Evolutionary conservation across 2,113 vertebrate genomes (phyloP), one percentile per base, ranked within the genome.

Genomic region (Thermophis baileyi): DNA sequence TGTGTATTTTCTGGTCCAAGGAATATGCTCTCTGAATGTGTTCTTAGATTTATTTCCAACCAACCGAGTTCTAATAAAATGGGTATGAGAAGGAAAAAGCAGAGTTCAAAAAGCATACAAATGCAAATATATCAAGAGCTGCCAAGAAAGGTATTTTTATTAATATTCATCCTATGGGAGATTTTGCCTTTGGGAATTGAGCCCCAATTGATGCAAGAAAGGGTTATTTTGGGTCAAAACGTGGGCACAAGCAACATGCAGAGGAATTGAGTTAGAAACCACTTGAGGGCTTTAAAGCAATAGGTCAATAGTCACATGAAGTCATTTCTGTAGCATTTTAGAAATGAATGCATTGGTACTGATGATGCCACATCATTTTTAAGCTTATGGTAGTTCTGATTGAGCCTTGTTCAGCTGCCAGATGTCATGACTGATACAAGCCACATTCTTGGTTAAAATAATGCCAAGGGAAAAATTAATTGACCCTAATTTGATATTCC

Each of bases 21-120:
- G 88, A 85, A 94, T 93, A 88, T 91, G 44, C 30, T 90, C 69
- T 51, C 40, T 93, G 89, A 90, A 93, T 87, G 49, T 53, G 47
- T 91, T 74, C 60, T 91, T 54, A 88, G 55, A 87, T 88, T 90
- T 90, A 30, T 35, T 88, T 50, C 10, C 35, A 53, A 49, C 89
- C 89, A 74, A 57, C 46, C 63, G 92, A 46, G 35, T 91, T 87
- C 85, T 69, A 86, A 74, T 69, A 90, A 87, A 49, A 35, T 12
- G 20, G 47, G n/a, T 0, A 10, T 14, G 18, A 60, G 35, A 57
- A 44, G 18, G 18, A 24, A 50, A 51, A 27, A 25, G 8, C 9
- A n/a, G 25, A 57, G 30, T 49, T 49, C 20, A 89, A 6, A 86
- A 63, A 86, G 44, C 18, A 46, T 86, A 89, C 44, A 49, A 89